Evolutionary conservation across 2,113 vertebrate species (phyloP), one percentile per base, ranked within the genome.

Genomic region (Suricata suricatta): DNA sequence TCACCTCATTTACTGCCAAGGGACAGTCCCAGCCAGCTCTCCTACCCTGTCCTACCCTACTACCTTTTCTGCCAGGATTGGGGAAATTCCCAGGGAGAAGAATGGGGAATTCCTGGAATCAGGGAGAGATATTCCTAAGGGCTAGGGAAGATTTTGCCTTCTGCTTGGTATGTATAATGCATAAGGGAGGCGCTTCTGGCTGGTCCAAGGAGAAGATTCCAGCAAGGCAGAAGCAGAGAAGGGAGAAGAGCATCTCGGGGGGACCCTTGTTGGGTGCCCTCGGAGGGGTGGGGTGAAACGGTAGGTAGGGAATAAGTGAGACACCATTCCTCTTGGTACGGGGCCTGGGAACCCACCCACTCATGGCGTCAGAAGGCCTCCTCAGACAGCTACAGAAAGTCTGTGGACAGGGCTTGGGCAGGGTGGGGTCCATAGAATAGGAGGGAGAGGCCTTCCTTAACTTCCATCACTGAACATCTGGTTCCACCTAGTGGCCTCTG

Each of bases 401-500:
- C 76, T 31, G 50, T 23, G 54, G 44, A 35, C 54, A 1, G 54
- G 87, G 38, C 54, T 41, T 25, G 25, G 74, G 54, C 3, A 0
- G 11, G 5, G 11, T 10, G 19, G 60, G 52, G 4, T 1, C 47
- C 21, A 27, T 5, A 44, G 72, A 25, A 16, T 8, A 0, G 72
- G 14, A 47, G 27, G 74, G 41, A 38, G 69, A 38, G 16, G 44
- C 13, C 41, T 3, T 3, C 41, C 47, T 6, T 19, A 29, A 13
- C 4, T 4, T 64, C 81, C 35, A 41, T 84, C 38, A 3, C 35
- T 93, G 84, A 41, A 27, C n/a, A 3, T 96, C 85, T 97, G 94
- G 83, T 38, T 84, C 98, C 98, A 90, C 90, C 98, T 98, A 95
- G 98, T 97, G 98, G 98, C 64, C 80, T 50, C 69, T 38, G 68